Evolutionary conservation across 2,797 vertebrate genomes (phyloP).

Genomic region (Simalia tracyae): DNA sequence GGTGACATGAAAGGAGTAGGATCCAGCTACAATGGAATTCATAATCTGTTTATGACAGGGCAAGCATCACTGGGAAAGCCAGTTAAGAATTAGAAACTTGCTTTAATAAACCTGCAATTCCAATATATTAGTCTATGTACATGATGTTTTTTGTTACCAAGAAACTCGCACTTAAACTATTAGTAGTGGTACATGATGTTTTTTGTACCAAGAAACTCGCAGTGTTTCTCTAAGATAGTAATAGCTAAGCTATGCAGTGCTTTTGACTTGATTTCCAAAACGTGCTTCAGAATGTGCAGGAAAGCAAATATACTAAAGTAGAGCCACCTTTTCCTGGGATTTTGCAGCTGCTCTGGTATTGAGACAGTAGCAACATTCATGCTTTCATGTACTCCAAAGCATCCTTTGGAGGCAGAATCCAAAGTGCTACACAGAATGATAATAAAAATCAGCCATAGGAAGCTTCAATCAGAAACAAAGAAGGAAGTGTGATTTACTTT

Average conservation of each 20-base stretch:
- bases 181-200: not conserved
- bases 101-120: not conserved
- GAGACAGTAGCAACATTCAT: not conserved
- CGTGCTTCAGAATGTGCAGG: not conserved
- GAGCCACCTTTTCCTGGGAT: not conserved
- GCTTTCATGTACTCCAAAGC: not conserved
- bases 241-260: not conserved
- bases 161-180: not conserved
- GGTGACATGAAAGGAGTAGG: not conserved
- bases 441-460: not conserved
- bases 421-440: not conserved
- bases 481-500: not conserved
- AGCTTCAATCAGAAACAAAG: not conserved
- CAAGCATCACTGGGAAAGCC: not conserved
- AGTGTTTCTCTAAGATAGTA: not conserved
- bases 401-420: not conserved
- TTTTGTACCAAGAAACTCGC: not conserved
- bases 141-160: not conserved
- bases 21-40: not conserved
- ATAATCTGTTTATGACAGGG: not conserved
- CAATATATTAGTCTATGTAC: not conserved
- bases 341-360: not conserved
- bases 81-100: not conserved
- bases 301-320: not conserved
- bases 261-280: not conserved